Conservation (phyloP, 2,888 invertebrate species). For the Zaprionus bogoriensis region DNA sequence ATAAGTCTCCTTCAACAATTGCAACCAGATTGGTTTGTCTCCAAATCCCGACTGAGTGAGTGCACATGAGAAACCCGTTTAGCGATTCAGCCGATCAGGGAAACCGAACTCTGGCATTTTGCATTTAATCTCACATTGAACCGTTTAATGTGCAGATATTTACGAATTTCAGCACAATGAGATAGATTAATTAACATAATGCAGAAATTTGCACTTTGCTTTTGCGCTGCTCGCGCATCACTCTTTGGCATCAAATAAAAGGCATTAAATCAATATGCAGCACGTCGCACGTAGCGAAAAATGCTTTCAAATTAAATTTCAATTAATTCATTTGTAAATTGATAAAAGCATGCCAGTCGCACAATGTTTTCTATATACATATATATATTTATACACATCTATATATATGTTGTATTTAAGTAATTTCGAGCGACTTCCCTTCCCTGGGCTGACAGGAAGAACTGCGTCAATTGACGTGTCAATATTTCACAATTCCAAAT, state of each 20-base stretch:
- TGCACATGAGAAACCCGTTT: neutral
- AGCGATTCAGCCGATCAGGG: neutral
- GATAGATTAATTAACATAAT: constrained; percentile 30
- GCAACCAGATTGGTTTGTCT: neutral
- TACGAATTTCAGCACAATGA: no score
- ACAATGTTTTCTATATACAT: neutral
- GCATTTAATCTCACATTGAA: neutral
- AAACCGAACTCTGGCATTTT: neutral
- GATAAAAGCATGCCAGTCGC: constrained; percentile 21
- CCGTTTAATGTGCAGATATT: no score
- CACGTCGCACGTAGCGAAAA: no score
- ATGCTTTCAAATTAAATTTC: constrained; percentile 40
- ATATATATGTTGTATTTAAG: constrained; percentile 27
- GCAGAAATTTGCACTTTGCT: constrained; percentile 14
- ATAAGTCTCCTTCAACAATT: neutral
- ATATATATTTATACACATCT: constrained; percentile 29
- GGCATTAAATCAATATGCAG: constrained; percentile 27
- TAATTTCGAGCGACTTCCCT: constrained; percentile 16
- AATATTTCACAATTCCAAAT: constrained; percentile 18
- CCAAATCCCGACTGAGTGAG: neutral
- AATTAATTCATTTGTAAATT: constrained; percentile 47
- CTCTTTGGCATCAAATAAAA: constrained; percentile 1
- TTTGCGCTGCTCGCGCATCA: no score
- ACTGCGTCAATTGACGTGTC: constrained; percentile 27
- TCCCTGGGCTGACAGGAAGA: neutral